phyloP scores from a whole-genome alignment of 1,140 invertebrate species.

The Triops longicaudatus region DNA sequence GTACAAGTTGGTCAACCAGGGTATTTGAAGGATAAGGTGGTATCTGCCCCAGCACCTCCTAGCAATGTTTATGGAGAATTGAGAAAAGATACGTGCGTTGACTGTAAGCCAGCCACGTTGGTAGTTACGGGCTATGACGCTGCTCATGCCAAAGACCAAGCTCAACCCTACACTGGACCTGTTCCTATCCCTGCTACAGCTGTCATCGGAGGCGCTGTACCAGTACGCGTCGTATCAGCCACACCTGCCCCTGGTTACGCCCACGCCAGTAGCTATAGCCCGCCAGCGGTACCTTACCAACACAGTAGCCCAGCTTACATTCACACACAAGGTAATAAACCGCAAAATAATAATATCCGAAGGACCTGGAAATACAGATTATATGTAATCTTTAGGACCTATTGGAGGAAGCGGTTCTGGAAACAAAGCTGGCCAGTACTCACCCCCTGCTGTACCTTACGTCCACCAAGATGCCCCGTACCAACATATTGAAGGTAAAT shows the following conservation, averaged over 20 bases:
- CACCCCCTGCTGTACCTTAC: slow-evolving; percentile 17
- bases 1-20: slow-evolving; percentile 23
- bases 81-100: slow-evolving; percentile 16
- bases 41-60: neutral
- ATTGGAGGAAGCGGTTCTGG: neutral
- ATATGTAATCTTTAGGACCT: neutral
- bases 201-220: slow-evolving; percentile 4
- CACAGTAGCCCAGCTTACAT: neutral
- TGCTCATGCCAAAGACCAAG: neutral
- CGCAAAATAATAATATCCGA: neutral
- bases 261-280: neutral
- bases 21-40: slow-evolving; percentile 18
- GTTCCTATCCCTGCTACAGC: slow-evolving; percentile 25
- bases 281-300: neutral
- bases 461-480: neutral
- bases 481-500: neutral
- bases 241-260: slow-evolving; percentile 10
- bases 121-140: slow-evolving; percentile 8
- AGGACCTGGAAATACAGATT: neutral
- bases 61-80: slow-evolving; percentile 20
- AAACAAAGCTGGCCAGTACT: slow-evolving; percentile 21
- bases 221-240: slow-evolving; percentile 25
- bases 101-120: slow-evolving; percentile 22
- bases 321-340: neutral
- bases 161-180: neutral